These are phyloP conservation scores for Erannis defoliaria DNA, from an alignment of 2,888 invertebrate genomes.

Conservation along the genomic window DNA sequence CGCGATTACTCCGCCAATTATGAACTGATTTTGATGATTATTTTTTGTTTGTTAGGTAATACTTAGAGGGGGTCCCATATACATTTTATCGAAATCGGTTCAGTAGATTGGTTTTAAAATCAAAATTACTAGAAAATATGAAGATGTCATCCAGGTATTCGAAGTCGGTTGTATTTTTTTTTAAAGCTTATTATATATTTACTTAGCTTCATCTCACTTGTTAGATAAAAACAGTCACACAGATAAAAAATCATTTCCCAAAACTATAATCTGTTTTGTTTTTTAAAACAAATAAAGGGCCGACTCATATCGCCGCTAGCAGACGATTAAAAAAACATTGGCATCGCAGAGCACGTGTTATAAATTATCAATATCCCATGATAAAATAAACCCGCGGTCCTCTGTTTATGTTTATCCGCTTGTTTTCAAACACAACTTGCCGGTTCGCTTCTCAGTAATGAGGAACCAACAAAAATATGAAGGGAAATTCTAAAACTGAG, in stretches of 20 bases:
- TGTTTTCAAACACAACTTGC: constrained; percentile 75
- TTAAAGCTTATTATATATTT: no score
- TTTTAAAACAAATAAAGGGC: constrained; percentile 55
- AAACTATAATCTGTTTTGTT: constrained; percentile 53
- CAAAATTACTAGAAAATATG: no score
- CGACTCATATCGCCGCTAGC: constrained; percentile 54
- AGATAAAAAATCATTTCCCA: constrained; percentile 16
- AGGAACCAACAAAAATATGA: constrained; percentile 40
- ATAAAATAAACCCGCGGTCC: constrained; percentile 72
- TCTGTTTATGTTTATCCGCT: constrained; percentile 69
- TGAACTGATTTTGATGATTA: no score
- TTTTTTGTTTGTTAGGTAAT: no score
- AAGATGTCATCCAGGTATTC: no score
- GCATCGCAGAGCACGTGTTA: constrained; percentile 65
- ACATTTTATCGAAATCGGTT: no score
- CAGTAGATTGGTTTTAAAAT: no score
- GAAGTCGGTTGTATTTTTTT: no score
- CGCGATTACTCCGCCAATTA: no score
- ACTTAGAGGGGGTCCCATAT: no score
- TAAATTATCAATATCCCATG: constrained; percentile 85
- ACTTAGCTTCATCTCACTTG: no score
- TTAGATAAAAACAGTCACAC: constrained; percentile 37
- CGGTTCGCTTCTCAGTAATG: constrained; percentile 48
- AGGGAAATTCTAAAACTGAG: constrained; percentile 15
- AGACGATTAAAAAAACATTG: constrained; percentile 64